These are phyloP conservation scores for Agrotis ipsilon DNA, from an alignment of 2,888 invertebrate species.

Conservation along the genomic window DNA sequence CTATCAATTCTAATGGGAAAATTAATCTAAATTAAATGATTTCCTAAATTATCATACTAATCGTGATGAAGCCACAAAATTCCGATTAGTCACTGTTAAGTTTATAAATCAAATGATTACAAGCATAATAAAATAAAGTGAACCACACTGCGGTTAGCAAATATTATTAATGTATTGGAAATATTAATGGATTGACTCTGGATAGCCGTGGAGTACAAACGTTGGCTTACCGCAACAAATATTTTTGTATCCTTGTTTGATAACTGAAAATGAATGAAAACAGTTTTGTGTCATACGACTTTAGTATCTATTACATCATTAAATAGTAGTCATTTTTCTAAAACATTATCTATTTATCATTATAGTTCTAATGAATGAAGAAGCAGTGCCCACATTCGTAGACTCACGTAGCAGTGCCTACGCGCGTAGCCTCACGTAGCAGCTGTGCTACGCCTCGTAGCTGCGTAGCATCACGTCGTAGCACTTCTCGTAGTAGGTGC, in stretches of 20 bases:
- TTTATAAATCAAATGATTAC: conserved; percentile 3
- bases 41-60: background rate
- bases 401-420: conserved; percentile 5
- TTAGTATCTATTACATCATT: no score
- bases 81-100: background rate
- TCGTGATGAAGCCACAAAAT: background rate
- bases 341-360: background rate
- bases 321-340: no score
- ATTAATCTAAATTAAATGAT: background rate
- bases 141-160: conserved; percentile 21
- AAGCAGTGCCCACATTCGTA: background rate
- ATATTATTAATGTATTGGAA: conserved; percentile 40
- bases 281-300: background rate
- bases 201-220: conserved; percentile 4
- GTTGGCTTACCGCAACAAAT: background rate
- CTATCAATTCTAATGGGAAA: no score
- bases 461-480: background rate
- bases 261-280: background rate
- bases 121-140: conserved; percentile 14
- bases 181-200: conserved; percentile 36
- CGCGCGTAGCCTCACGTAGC: conserved; percentile 1
- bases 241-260: background rate
- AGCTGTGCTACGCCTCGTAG: conserved; percentile 9
- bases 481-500: background rate
- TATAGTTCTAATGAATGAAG: background rate